Evolutionary conservation across 2,797 vertebrate genomes (phyloP).

Genomic region (Leptodactylus fallax): DNA sequence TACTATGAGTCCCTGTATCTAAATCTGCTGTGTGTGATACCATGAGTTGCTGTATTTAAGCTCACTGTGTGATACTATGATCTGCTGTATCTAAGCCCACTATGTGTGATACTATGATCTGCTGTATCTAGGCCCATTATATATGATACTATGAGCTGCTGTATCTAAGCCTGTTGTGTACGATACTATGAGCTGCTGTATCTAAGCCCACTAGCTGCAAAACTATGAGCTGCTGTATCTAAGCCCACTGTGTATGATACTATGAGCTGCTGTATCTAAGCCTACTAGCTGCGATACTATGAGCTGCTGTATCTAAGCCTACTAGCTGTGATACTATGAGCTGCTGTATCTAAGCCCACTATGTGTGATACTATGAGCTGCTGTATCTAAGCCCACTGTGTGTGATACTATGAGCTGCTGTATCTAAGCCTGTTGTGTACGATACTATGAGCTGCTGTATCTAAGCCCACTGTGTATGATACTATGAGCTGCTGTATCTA

Average conservation of each 20-base stretch:
- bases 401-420: background rate
- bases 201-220: background rate
- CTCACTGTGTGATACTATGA: too few species aligned
- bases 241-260: background rate
- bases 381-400: background rate
- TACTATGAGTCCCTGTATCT: too few species aligned
- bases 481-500: too few species aligned
- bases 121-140: background rate
- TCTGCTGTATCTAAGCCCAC: background rate
- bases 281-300: background rate
- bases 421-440: background rate
- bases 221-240: background rate
- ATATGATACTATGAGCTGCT: background rate
- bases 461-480: background rate
- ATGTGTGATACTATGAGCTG: background rate
- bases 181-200: background rate
- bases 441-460: background rate
- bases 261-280: background rate
- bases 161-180: background rate
- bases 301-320: background rate
- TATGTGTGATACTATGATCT: background rate
- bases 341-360: too few species aligned
- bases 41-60: too few species aligned
- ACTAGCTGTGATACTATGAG: background rate
- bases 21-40: too few species aligned